Evolutionary conservation across 2,797 vertebrate genomes (phyloP).

Genomic region (Holocentrus rufus): DNA sequence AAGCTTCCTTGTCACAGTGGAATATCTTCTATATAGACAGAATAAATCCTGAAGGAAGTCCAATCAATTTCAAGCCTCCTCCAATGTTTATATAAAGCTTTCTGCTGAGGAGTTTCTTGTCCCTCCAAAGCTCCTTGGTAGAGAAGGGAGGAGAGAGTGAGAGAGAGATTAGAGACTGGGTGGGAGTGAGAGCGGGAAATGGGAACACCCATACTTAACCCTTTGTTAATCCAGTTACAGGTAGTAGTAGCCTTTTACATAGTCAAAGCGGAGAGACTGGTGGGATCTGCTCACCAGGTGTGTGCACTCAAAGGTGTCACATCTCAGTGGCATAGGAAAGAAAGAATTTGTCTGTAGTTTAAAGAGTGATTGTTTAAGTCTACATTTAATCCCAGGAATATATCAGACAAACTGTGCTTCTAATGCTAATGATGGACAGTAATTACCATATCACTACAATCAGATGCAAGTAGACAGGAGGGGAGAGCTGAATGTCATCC

Average conservation of each 20-base stretch:
- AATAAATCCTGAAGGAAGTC: slow-evolving; percentile 37
- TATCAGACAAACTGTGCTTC: slow-evolving; percentile 11
- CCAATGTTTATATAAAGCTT: slow-evolving; percentile 60
- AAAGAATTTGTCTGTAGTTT: slow-evolving; percentile 4
- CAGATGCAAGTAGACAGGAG: slow-evolving; percentile 9
- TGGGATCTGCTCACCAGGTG: slow-evolving; percentile 37
- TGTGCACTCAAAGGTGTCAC: slow-evolving; percentile 6
- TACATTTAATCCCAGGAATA: slow-evolving; percentile 14
- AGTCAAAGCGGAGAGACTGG: background rate
- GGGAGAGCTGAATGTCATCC: slow-evolving; percentile 6
- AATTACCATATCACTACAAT: slow-evolving; percentile 38
- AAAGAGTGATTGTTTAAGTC: slow-evolving; percentile 8
- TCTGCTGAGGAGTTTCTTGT: slow-evolving; percentile 42
- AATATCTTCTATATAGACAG: slow-evolving; percentile 4
- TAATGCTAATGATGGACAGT: background rate
- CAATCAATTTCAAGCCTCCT: slow-evolving; percentile 17
- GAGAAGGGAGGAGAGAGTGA: slow-evolving; percentile 65
- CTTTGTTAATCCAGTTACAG: slow-evolving; percentile 70
- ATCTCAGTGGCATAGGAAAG: background rate
- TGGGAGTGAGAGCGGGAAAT: slow-evolving; percentile 61
- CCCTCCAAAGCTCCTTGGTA: slow-evolving; percentile 69
- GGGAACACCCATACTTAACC: slow-evolving; percentile 79
- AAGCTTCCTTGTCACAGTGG: slow-evolving; percentile 21
- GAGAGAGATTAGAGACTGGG: slow-evolving; percentile 60
- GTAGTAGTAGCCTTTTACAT: slow-evolving; percentile 48